phyloP scores from a whole-genome alignment of 1,140 invertebrate species.

The Chironomus tepperi region DNA sequence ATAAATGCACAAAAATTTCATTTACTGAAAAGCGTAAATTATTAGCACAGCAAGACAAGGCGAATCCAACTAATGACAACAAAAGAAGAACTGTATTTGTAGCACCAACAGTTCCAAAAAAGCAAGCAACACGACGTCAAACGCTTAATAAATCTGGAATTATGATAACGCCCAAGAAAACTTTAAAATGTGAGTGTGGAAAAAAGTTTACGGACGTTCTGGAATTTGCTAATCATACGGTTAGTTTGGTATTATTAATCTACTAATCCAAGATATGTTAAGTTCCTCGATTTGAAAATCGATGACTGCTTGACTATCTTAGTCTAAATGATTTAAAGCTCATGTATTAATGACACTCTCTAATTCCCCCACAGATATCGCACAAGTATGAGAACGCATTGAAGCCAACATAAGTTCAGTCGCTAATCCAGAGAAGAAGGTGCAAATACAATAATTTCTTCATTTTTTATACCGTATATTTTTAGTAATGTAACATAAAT shows the following conservation, averaged over 20 bases:
- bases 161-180: neutral
- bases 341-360: neutral
- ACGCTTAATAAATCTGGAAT: neutral
- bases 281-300: too few species aligned
- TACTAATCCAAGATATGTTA: too few species aligned
- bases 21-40: neutral
- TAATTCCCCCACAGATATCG: neutral
- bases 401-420: neutral
- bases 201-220: neutral
- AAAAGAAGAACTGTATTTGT: neutral
- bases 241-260: neutral
- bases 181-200: neutral
- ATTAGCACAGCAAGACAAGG: neutral
- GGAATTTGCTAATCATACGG: neutral
- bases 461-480: neutral
- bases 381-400: neutral
- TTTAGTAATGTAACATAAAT: neutral
- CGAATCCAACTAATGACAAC: neutral
- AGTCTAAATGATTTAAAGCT: too few species aligned
- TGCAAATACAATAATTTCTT: neutral
- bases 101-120: neutral
- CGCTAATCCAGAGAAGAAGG: neutral
- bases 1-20: slow-evolving; percentile 5
- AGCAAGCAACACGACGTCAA: neutral
- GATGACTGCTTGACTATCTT: too few species aligned